Evolutionary conservation across 2,113 vertebrate species (phyloP), one percentile per base, ranked within the genome.

Genomic region (Gallinago jamesoni): DNA sequence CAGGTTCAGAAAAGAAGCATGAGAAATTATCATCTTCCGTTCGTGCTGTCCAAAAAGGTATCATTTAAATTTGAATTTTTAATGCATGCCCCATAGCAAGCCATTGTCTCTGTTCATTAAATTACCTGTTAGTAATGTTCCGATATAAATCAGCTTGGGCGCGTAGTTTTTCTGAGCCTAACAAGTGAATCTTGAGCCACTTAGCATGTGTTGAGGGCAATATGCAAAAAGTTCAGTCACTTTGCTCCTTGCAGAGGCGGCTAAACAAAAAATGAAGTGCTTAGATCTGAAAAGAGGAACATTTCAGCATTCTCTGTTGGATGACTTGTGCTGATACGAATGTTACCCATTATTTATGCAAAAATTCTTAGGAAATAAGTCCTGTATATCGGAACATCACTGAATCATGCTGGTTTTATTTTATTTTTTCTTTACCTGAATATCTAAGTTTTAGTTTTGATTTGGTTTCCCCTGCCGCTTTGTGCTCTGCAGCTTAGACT

Each of bases 1-100:
- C 98, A 99, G 99, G 99, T 96, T 99, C 99, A 91, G 99, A 99
- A 98, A 99, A 99, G 98, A 99, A 99, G 98, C 98, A 98, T 93
- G 99, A 99, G 97, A 99, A 99, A 98, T 98, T 99, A 98, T 99
- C 99, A 47, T 99, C 99, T 63, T 99, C 99, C 24, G 99, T 99
- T 96, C 98, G 99, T 98, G 99, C 99, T 91, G 99, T 99, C 96
- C 99, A 99, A 96, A 99, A 99, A 99, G 99, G 99, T 98, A 98
- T 99, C 98, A 98, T 98, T 98, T 98, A 97, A 98, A 98, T 98
- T 98, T 98, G 98, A 98, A 98, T 98, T 98, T 98, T 98, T 98
- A 98, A 98, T 98, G 98, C 98, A 98, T 98, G 98, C 97, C 96
- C 93, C 97, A 95, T 97, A 96, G 92, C 89, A 97, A 97, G 87